Base-by-base conservation (phyloP, 1,140 invertebrate species). In the Nixonia krombeini region DNA sequence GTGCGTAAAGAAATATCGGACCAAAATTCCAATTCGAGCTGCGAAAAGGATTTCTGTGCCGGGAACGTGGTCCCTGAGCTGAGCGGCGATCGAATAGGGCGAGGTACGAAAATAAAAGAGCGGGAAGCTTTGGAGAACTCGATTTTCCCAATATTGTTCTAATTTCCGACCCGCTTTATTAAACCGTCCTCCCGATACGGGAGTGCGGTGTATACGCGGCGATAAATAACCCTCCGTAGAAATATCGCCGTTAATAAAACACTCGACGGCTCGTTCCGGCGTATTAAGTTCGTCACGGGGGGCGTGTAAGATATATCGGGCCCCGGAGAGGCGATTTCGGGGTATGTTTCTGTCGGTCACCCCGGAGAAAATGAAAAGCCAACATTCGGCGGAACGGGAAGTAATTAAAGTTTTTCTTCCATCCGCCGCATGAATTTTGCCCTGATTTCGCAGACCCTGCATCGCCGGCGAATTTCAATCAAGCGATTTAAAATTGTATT, bases 221-320 rank as follows among this genome's bases (percentile, higher is more conserved):
- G 53, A 58, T 61, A 68, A 61, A 68, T 68, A 57, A 57, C 29
- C 41, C 45, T 25, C 13, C 13, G 57, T 16, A 37, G 55, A 68
- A 62, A 63, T 69, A 69, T 69, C 50, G 49, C 31, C 58, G 66
- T 63, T 69, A 63, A 62, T 69, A 69, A 63, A 63, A 69, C 49
- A 59, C 62, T 69, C 35, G 17, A 41, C 44, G 53, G 62, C 57
- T 63, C 52, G 58, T 69, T 58, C 59, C 46, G 31, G 28, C 29
- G 53, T 69, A 68, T 62, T 68, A 64, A 69, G 50, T 47, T 45
- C 53, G 53, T 59, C 59, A 58, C 46, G 16, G 44, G 18, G 25
- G 49, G 28, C 55, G 38, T 59, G 55, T 59, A 53, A 64, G 66
- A 56, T 59, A 55, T 70, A 56, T 64, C 55, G 46, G 40, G 46